Evolutionary conservation across 2,888 invertebrate genomes (phyloP).

Genomic region (Hirtodrosophila confusa): DNA sequence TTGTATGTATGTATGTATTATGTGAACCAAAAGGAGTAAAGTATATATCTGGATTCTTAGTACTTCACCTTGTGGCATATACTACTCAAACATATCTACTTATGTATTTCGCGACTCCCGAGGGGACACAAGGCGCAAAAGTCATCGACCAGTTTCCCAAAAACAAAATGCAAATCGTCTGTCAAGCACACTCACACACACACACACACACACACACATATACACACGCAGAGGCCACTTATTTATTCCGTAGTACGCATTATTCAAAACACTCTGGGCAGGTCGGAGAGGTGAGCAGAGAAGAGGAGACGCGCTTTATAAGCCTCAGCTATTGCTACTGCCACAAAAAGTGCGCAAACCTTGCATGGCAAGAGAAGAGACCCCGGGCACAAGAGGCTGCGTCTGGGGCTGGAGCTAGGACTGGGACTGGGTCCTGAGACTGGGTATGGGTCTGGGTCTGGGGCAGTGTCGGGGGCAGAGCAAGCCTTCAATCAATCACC

Average conservation of each 20-base stretch:
- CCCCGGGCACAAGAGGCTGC: background rate
- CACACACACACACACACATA: slow-evolving; percentile 9
- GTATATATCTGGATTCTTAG: no score
- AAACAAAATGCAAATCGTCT: slow-evolving; percentile 77
- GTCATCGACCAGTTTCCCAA: slow-evolving; percentile 58
- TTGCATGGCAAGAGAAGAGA: background rate
- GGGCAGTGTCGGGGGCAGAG: slow-evolving; percentile 6
- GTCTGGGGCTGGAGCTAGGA: background rate
- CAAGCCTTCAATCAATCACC: slow-evolving; percentile 76
- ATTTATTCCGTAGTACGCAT: slow-evolving; percentile 76
- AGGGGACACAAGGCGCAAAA: slow-evolving; percentile 37
- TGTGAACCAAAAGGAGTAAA: no score
- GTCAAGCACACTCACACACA: slow-evolving; percentile 61
- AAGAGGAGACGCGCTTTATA: slow-evolving; percentile 5
- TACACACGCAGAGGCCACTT: slow-evolving; percentile 53
- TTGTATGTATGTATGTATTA: no score
- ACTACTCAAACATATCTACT: slow-evolving; percentile 2
- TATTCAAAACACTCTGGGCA: slow-evolving; percentile 60
- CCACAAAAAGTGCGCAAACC: slow-evolving; percentile 21
- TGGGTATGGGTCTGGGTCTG: background rate
- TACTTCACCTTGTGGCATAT: background rate
- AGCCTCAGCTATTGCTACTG: slow-evolving; percentile 5
- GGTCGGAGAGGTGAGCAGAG: slow-evolving; percentile 2
- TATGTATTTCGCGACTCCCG: slow-evolving; percentile 17
- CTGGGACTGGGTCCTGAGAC: no score